Percentiles rank a stretch among this genome's conserved stretches.
phyloP scores from a whole-genome alignment of 2,888 invertebrate genomes.

The Pristionchus entomophagus region DNA sequence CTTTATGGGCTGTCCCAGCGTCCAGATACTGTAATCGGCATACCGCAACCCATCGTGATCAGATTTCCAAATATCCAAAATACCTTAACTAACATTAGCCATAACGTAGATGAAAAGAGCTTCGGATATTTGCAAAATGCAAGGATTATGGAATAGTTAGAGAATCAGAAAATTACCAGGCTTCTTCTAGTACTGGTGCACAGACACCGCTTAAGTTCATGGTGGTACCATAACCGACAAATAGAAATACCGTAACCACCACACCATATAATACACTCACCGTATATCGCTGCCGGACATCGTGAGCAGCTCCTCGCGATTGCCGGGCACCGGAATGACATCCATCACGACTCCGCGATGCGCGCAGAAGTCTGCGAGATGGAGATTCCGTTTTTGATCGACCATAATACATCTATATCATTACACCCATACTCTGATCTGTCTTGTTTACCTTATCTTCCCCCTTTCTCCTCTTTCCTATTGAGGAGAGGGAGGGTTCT shows the following conservation, averaged over 20 bases:
- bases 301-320: conserved; percentile 11
- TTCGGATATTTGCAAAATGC: background rate
- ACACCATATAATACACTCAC: background rate
- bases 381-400: background rate
- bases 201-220: no score
- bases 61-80: no score
- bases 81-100: no score
- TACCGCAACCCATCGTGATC: no score
- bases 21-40: conserved; percentile 31
- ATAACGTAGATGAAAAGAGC: no score
- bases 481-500: no score
- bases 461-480: no score
- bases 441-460: no score
- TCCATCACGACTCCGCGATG: conserved; percentile 32
- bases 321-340: background rate
- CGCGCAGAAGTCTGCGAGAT: conserved; percentile 5
- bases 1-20: conserved; percentile 5
- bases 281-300: conserved; percentile 9
- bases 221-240: background rate
- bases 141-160: background rate
- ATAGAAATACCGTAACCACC: background rate
- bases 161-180: no score
- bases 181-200: no score
- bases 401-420: no score
- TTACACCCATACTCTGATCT: no score